A percentile compares a stretch with the other conserved stretches of the same genome.
phyloP scores from a whole-genome alignment of 2,113 vertebrate genomes.

The Mirza zaza region DNA sequence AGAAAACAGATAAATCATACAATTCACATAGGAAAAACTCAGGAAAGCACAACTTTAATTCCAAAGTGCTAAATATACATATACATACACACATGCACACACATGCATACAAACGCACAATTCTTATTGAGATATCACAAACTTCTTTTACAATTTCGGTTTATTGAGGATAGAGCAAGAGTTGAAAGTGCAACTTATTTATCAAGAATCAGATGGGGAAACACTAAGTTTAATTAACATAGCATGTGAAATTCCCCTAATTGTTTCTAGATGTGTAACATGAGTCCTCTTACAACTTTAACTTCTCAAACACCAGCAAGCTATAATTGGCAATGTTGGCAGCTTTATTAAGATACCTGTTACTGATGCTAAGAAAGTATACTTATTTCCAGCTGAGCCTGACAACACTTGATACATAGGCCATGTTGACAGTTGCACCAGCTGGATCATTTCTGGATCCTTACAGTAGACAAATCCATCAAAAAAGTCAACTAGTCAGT shows the following conservation, averaged over 20 bases:
- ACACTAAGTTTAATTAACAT: neutral
- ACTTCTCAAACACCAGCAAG: neutral
- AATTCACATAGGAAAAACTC: neutral
- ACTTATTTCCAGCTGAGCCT: neutral
- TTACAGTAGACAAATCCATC: conserved; percentile 23
- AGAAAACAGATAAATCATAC: neutral
- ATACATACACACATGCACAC: neutral
- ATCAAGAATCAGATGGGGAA: neutral
- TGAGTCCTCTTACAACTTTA: neutral
- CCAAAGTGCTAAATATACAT: neutral
- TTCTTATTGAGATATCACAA: neutral
- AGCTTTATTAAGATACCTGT: conserved; percentile 41
- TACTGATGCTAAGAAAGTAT: neutral
- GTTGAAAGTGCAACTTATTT: neutral
- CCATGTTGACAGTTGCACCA: conserved; percentile 16
- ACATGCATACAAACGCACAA: neutral
- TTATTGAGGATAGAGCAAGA: neutral
- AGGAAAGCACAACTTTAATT: neutral
- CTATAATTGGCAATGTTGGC: neutral
- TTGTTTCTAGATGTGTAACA: neutral
- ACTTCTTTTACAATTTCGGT: neutral
- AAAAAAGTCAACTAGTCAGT: neutral
- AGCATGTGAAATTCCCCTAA: neutral
- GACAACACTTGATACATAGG: conserved; percentile 34
- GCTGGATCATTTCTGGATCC: conserved; percentile 39